Base-by-base conservation (phyloP, 2,888 invertebrate species). In the Standfussiana lucernea region DNA sequence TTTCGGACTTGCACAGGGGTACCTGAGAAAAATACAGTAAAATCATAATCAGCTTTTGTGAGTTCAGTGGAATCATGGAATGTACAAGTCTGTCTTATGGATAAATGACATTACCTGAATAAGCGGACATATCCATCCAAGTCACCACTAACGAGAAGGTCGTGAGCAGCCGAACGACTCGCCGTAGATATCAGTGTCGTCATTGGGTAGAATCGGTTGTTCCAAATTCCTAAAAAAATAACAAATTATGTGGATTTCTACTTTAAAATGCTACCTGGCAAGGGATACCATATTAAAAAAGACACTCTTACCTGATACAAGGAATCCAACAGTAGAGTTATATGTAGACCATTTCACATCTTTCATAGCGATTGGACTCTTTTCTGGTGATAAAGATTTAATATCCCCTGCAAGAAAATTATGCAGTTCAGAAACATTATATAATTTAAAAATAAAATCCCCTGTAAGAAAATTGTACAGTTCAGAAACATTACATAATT, bases 261-360 rank as follows among this genome's bases (percentile, higher is more conserved):
- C 32, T 32, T 21, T 35, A 10, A 61, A 61, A 59, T 21, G 59
- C 4, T 21, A 21, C 1, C 11, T 61, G 1, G 21, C 32, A 61
- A 61, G 18, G 32, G 35, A 35, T 35, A 61, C 21, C 61, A 21
- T 35, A 61, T 35, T 21, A 10, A 11, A 2, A 35, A 21, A 59
- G 32, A 61, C 8, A 10, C 35, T 21, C 18, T 2, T 47, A 98
- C 99, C 99, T 87, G 98, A 98, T 11, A 99, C 98, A 90, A 98
- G 97, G 94, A 98, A 99, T 77, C 99, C 99, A 64, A 99, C 98
- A 0, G 98, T 98, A 66, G 98, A 98, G 89, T 98, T 99, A 89
- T 98, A 98, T 1, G 98, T 98, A 84, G 98, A 97, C 99, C 99
- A 99, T 94, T 98, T 98, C 2, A 98, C 98, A 91, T 99, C 99